Evolutionary conservation across 2,797 vertebrate species (phyloP), one percentile per base, ranked within the genome.

Genomic region (Chaunax sp.): DNA sequence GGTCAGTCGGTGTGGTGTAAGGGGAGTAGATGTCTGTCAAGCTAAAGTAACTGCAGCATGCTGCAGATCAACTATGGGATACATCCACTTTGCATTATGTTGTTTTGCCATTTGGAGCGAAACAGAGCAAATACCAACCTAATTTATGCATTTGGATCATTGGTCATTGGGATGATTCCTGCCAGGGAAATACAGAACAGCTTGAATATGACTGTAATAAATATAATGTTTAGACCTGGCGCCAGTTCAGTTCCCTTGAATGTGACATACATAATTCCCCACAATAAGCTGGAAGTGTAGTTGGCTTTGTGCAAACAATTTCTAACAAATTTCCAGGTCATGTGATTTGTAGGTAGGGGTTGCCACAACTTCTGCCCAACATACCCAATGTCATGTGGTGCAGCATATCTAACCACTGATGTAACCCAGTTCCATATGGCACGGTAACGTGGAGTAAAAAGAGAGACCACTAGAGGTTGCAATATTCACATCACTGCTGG

Each of bases 381-480:
- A 78, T 86, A 84, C 68, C 72, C 75, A 75, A 68, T 84, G 84
- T 83, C 83, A 78, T 89, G 87, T 88, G 87, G 90, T 88, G 87
- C 78, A 69, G 71, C 76, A 72, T 73, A 82, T 85, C 82, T 82
- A 87, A 93, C 90, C 86, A 11, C 93, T 90, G 75, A 68, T 78
- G 77, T 75, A 92, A 89, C 91, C 83, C 73, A 77, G 65, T 83
- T 93, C 85, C 90, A 84, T 79, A 90, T 93, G 92, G 68, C 54
- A 44, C 22, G 43, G 40, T 19, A 15, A 44, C 38, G 56, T 53
- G 59, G 53, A 63, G 16, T 71, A 38, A 65, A 37, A 0, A 1
- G 10, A 13, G n/a, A 15, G 14, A 74, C 89, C 95, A 92, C 88
- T 85, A 95, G 96, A 92, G 94, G 94, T 81, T 93, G 94, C 89